These are phyloP conservation scores for Peromyscus californicus DNA, from an alignment of 2,113 vertebrate genomes.

Conservation along the genomic window DNA sequence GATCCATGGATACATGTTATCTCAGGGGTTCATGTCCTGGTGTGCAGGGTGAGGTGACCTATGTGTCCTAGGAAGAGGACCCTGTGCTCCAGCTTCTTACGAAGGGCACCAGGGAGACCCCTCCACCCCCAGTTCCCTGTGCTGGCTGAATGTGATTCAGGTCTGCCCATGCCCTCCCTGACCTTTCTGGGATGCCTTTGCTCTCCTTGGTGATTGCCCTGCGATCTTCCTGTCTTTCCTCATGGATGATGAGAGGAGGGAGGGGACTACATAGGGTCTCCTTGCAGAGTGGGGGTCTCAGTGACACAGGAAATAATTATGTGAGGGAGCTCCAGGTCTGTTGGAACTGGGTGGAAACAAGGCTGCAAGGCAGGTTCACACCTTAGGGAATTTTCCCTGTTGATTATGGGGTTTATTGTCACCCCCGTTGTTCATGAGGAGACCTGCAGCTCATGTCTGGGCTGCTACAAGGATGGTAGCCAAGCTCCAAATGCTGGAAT, in stretches of 20 bases:
- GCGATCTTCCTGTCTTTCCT: rapidly evolving
- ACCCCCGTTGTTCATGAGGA: background rate
- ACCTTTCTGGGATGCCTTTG: background rate
- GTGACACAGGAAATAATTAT: background rate
- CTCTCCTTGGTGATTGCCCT: background rate
- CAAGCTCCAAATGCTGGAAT: too few species aligned
- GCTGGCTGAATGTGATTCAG: background rate
- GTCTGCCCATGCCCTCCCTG: background rate
- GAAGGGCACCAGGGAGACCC: background rate
- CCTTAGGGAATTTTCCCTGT: background rate
- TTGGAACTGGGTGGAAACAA: background rate
- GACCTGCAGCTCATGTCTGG: background rate
- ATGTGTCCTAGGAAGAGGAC: background rate
- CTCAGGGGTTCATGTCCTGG: background rate
- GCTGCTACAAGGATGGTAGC: background rate
- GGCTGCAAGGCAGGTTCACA: background rate
- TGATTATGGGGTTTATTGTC: background rate
- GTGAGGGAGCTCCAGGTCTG: background rate
- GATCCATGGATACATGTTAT: background rate
- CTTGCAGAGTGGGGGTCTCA: too few species aligned
- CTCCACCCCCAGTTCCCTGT: background rate
- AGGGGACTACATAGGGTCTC: background rate
- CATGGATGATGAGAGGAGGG: background rate
- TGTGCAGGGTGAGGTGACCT: background rate
- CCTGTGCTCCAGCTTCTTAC: background rate